Base-by-base conservation (phyloP, 2,113 vertebrate genomes). In the Talpa occidentalis region DNA sequence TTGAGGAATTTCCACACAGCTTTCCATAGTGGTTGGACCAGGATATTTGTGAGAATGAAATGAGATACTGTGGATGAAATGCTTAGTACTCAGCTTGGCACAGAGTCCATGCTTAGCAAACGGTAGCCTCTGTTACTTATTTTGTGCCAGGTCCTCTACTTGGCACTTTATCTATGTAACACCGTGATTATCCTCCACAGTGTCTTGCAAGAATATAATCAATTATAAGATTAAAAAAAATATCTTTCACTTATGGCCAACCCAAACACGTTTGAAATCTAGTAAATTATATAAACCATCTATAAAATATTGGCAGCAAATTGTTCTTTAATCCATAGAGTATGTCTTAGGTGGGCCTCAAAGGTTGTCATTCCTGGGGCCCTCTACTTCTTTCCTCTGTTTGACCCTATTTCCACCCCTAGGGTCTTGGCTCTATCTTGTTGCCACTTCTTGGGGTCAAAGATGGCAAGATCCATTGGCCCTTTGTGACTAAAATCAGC, bases 31-130 rank as follows among this genome's bases (percentile, higher is more conserved):
- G n/a, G n/a, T n/a, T n/a, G n/a, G n/a, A n/a, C n/a, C n/a, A 59
- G 42, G 32, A 66, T n/a, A 66, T 37, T 79, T 74, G 59, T 52
- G 40, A 81, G 49, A 15, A 76, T 80, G 60, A 92, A 80, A 89
- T 62, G 35, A 81, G 26, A 86, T 40, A 92, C 89, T n/a, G 14
- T 14, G 54, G 32, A 56, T 74, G 16, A 90, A 60, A 21, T 42
- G 80, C 26, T 78, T 89, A 54, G 67, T 44, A 80, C 49, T 88
- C 49, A 87, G 21, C 10, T 32, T 92, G 37, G 86, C 42, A 92
- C 42, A 62, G 70, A 73, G n/a, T 66, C 37, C 83, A 70, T 80
- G n/a, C 30, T 94, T 88, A 94, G 88, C 78, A 95, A 92, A 83
- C 70, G 52, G 26, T 80, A 90, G 72, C 10, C 92, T 69, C 78